Percentiles rank a stretch among this genome's conserved stretches.
Conservation (phyloP, 2,113 vertebrate species). For the Pollimyrus isidori region DNA sequence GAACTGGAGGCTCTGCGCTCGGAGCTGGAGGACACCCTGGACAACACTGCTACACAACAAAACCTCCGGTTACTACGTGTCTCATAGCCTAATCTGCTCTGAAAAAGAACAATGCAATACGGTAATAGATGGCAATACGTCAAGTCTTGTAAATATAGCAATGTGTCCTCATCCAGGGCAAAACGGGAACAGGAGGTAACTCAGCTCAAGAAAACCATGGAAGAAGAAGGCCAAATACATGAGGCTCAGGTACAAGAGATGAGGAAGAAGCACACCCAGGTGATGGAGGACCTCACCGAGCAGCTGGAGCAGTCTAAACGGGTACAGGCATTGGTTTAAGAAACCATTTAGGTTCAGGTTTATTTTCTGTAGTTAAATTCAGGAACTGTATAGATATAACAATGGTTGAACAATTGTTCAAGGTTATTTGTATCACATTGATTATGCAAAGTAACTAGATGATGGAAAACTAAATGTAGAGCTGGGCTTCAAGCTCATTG, state of each 20-base stretch:
- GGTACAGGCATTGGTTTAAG: slow-evolving; percentile 50
- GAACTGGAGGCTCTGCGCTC: slow-evolving; percentile 84
- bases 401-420: not conserved
- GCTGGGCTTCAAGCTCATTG: not conserved
- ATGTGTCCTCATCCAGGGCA: slow-evolving; percentile 55
- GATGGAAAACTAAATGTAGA: not conserved
- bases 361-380: not conserved
- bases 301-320: slow-evolving; percentile 87
- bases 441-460: not conserved
- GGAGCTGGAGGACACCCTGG: slow-evolving; percentile 89
- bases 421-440: not conserved
- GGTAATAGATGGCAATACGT: not conserved
- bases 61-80: slow-evolving; percentile 73
- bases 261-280: slow-evolving; percentile 82
- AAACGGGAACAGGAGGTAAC: slow-evolving; percentile 90
- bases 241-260: slow-evolving; percentile 87
- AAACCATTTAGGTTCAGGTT: not conserved
- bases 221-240: slow-evolving; percentile 77
- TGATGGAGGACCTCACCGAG: slow-evolving; percentile 76
- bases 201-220: slow-evolving; percentile 75
- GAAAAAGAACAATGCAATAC: not conserved
- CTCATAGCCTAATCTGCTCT: not conserved
- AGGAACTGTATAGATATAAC: not conserved
- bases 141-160: not conserved
- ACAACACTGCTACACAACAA: slow-evolving; percentile 84